These are phyloP conservation scores for Mastomys natalensis DNA, from an alignment of 2,113 vertebrate species.

Conservation along the genomic window DNA sequence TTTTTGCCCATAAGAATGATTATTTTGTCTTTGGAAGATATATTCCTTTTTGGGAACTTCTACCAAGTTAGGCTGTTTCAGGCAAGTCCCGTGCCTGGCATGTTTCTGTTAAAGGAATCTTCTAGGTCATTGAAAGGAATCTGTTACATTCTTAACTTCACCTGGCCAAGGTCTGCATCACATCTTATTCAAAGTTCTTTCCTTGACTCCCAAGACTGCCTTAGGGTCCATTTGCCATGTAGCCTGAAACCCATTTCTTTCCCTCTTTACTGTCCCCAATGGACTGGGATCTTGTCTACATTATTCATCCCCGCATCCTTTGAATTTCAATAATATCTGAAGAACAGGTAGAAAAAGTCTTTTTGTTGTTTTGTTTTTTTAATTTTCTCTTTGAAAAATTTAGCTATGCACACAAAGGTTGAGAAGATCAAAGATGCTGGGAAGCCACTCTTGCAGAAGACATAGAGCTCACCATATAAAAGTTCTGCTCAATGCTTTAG, in stretches of 20 bases:
- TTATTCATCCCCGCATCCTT: not conserved
- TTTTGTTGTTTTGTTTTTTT: not conserved
- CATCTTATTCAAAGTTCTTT: not conserved
- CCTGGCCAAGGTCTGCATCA: too few relatives aligned
- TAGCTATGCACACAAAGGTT: accelerated
- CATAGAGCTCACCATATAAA: too few relatives aligned
- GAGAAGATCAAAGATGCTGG: not conserved
- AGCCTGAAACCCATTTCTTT: accelerated
- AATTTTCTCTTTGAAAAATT: not conserved
- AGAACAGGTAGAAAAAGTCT: not conserved
- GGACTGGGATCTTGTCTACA: not conserved
- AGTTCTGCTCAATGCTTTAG: not conserved
- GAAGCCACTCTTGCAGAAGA: not conserved
- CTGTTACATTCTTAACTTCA: not conserved
- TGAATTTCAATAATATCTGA: not conserved
- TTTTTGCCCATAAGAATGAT: not conserved
- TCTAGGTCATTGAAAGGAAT: not conserved
- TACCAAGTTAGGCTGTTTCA: not conserved
- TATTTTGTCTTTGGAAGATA: not conserved
- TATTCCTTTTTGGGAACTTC: not conserved
- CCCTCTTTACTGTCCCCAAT: not conserved
- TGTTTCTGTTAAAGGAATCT: not conserved
- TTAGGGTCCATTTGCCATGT: not conserved
- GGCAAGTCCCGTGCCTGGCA: too few relatives aligned
- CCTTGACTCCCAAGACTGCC: not conserved